Evolutionary conservation across 1,140 invertebrate species (phyloP).

Genomic region (Cotesia typhae): DNA sequence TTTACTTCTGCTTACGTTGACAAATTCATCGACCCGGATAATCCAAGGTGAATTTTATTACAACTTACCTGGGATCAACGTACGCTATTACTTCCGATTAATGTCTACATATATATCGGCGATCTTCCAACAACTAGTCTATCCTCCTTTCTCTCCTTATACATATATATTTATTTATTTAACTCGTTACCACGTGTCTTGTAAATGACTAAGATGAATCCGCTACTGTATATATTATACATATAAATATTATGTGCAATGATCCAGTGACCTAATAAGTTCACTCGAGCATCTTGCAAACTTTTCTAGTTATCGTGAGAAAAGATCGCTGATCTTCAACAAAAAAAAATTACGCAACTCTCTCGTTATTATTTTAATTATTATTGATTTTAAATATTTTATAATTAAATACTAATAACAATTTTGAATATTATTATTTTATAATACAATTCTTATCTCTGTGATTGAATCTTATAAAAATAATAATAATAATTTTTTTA

Average conservation of each 20-base stretch:
- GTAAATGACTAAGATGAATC: conserved; percentile 7
- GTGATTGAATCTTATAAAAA: no score
- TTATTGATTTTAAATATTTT: background rate
- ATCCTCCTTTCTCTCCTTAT: conserved; percentile 42
- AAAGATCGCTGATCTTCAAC: background rate
- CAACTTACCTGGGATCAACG: conserved; percentile 26
- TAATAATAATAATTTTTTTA: no score
- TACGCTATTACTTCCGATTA: conserved; percentile 35
- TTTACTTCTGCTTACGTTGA: background rate
- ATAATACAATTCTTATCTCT: no score
- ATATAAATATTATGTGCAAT: conserved; percentile 28
- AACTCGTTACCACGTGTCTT: conserved; percentile 15
- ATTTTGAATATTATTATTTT: no score
- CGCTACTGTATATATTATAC: conserved; percentile 10
- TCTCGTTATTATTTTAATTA: conserved; percentile 24
- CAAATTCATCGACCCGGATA: conserved; percentile 34
- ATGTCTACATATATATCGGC: conserved; percentile 12
- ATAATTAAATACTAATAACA: no score
- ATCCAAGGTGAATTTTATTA: conserved; percentile 29
- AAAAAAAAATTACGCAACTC: conserved; percentile 28
- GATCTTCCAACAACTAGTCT: conserved; percentile 33
- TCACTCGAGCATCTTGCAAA: conserved; percentile 5
- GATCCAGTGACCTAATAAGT: conserved; percentile 52
- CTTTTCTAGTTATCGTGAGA: conserved; percentile 14
- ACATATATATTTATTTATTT: conserved; percentile 16